Percentiles rank a stretch among this genome's conserved stretches.
phyloP scores from a whole-genome alignment of 2,113 vertebrate species.

The Megalops atlanticus region DNA sequence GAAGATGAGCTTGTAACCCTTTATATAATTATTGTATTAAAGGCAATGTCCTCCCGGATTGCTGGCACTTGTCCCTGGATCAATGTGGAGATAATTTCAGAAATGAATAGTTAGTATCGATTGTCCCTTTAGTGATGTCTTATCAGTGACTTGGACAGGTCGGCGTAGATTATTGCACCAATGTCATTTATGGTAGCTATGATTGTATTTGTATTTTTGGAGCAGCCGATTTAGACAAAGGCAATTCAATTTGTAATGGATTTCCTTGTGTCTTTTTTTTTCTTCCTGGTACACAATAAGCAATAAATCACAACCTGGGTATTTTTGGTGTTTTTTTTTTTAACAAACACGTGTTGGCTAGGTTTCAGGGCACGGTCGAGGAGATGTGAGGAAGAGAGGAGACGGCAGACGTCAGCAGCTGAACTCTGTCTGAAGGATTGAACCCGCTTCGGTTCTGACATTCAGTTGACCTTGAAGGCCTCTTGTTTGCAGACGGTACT shows the following conservation, averaged over 20 bases:
- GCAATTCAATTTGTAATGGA: conserved; percentile 97
- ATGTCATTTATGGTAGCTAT: conserved; percentile 96
- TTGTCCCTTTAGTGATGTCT: conserved; percentile 84
- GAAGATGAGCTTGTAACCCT: conserved; percentile 98
- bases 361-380: conserved; percentile 78
- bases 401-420: conserved; percentile 77
- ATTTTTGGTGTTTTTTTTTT: conserved; percentile 80
- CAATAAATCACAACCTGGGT: conserved; percentile 98
- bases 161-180: conserved; percentile 90
- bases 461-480: conserved; percentile 86
- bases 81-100: conserved; percentile 99
- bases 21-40: conserved; percentile 99
- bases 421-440: conserved; percentile 91
- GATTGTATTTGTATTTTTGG: conserved; percentile 79
- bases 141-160: conserved; percentile 87
- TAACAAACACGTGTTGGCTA: conserved; percentile 80
- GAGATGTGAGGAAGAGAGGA: conserved; percentile 77
- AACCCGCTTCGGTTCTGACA: conserved; percentile 87
- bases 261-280: conserved; percentile 74
- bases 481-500: conserved; percentile 77
- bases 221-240: conserved; percentile 86
- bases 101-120: conserved; percentile 99
- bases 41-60: conserved; percentile 82
- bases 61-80: conserved; percentile 90
- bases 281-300: conserved; percentile 75